These are phyloP conservation scores for Chlorodrepanis virens DNA, from an alignment of 2,113 vertebrate genomes.

Conservation along the genomic window DNA sequence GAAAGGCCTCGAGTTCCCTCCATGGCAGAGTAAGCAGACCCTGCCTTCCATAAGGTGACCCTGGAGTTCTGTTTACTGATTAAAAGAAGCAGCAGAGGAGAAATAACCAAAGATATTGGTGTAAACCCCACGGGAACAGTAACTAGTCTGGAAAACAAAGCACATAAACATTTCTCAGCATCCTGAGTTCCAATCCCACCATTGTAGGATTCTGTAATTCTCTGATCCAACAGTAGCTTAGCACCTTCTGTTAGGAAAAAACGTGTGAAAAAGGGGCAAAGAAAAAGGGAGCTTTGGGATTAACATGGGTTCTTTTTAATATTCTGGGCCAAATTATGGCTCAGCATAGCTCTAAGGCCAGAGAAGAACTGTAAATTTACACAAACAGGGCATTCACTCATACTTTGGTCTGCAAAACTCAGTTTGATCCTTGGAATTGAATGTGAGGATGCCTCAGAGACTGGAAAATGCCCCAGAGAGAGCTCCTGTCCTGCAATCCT, in stretches of 20 bases:
- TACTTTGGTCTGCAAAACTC: not conserved
- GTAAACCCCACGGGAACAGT: slow-evolving; percentile 26
- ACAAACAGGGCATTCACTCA: not conserved
- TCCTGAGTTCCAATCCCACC: not conserved
- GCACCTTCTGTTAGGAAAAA: not conserved
- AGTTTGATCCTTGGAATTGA: not conserved
- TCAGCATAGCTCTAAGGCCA: not conserved
- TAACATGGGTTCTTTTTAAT: not conserved
- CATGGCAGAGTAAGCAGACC: not conserved
- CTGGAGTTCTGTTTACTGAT: not conserved
- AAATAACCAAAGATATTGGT: not conserved
- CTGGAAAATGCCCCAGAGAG: not conserved
- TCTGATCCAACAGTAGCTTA: not conserved
- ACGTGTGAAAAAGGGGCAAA: not conserved
- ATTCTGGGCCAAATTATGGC: not conserved
- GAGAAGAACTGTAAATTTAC: not conserved
- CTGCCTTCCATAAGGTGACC: not conserved
- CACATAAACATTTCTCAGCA: slow-evolving; percentile 10
- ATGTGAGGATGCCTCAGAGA: not conserved
- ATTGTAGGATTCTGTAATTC: not conserved
- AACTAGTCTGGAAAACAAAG: not conserved
- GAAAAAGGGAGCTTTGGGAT: not conserved
- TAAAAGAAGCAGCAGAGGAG: not conserved
- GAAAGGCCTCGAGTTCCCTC: not conserved
- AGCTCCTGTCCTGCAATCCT: not conserved